Percentiles rank a stretch among this genome's conserved stretches.
Evolutionary conservation across 2,113 vertebrate genomes (phyloP).

Genomic region (Camelus dromedarius): DNA sequence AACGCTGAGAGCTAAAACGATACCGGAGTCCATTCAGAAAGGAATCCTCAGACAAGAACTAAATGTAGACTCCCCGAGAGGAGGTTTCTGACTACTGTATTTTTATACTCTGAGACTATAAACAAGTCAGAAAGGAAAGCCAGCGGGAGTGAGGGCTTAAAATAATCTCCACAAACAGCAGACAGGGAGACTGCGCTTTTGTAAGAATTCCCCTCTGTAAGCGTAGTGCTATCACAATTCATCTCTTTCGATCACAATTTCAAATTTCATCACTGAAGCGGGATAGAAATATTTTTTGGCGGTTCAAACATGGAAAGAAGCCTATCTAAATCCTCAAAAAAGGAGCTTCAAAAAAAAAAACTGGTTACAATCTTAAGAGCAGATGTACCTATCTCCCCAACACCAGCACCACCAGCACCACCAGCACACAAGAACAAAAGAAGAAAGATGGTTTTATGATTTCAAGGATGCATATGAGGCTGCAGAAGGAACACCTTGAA

Average conservation of each 20-base stretch:
- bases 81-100: not conserved
- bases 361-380: not conserved
- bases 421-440: not conserved
- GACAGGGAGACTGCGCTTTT: not conserved
- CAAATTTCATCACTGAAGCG: slow-evolving; percentile 39
- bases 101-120: slow-evolving; percentile 71
- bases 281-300: not conserved
- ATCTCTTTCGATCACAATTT: not conserved
- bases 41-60: not conserved
- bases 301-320: slow-evolving; percentile 17
- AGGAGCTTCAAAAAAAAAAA: not conserved
- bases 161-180: not conserved
- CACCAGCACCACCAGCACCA: not conserved
- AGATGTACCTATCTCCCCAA: not conserved
- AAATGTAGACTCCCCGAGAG: not conserved
- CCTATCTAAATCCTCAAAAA: not conserved
- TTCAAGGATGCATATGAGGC: not conserved
- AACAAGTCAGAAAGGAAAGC: slow-evolving; percentile 68
- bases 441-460: not conserved
- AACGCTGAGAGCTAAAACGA: slow-evolving; percentile 39
- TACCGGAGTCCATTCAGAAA: slow-evolving; percentile 30
- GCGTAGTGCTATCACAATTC: not conserved
- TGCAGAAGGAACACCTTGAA: not conserved
- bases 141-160: slow-evolving; percentile 40
- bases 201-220: slow-evolving; percentile 24